Conservation (phyloP, 30 jellyfish, hydroid and myxozoan species). For the Hydra vulgaris region DNA sequence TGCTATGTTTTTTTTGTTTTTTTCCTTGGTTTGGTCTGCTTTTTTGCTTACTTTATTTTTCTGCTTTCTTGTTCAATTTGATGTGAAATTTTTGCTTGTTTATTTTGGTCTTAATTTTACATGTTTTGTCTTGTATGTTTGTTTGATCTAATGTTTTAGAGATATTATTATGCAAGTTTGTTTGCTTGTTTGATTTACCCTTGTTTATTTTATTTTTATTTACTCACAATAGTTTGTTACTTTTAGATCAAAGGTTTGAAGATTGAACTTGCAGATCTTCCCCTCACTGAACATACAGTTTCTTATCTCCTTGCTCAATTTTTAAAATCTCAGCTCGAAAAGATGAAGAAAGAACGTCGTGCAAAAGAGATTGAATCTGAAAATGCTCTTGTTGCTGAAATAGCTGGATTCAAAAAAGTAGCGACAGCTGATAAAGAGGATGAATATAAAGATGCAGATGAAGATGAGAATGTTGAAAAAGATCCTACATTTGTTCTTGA, state of each 20-base stretch:
- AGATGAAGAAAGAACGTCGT: constrained; percentile 21
- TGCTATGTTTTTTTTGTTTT: no score
- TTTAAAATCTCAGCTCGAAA: constrained; percentile 34
- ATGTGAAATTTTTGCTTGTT: no score
- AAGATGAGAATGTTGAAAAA: neutral
- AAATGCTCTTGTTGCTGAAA: constrained; percentile 15
- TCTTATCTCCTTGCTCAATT: constrained; percentile 51
- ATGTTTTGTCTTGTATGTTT: no score
- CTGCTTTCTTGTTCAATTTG: no score
- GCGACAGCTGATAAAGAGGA: constrained; percentile 5
- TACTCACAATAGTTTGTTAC: neutral
- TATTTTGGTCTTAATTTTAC: no score
- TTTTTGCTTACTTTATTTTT: no score
- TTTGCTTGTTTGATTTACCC: neutral
- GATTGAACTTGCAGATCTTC: constrained; percentile 80
- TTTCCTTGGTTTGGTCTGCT: no score
- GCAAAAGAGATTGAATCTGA: constrained; percentile 21
- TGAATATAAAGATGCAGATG: constrained; percentile 28
- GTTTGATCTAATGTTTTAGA: no score
- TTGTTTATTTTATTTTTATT: no score
- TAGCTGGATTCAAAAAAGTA: constrained; percentile 32
- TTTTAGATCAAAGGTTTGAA: constrained; percentile 57
- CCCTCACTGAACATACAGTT: constrained; percentile 62
- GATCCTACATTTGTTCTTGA: neutral
- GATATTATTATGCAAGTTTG: no score